Evolutionary conservation across 2,888 invertebrate species (phyloP), one percentile per base, ranked within the genome.

Genomic region (Dastarcus helophoroides): DNA sequence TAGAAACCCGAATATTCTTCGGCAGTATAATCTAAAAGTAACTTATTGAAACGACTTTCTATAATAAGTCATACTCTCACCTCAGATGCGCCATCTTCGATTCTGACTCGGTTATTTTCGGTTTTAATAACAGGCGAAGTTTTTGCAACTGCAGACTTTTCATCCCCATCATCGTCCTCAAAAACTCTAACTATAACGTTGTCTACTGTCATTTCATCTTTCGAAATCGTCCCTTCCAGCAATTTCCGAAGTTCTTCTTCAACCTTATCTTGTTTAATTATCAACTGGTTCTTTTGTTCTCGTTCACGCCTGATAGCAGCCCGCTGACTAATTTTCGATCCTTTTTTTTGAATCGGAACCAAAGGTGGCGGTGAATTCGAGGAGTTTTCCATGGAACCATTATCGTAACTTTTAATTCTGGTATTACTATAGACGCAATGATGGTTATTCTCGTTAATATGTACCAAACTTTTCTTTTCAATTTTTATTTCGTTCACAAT

Each of bases 161-260:
- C 30, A 4, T 37, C 37, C 8, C 26, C 15, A n/a, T 48, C 48
- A 17, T 44, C 43, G 12, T 35, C 35, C 26, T 41, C 42, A 10
- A 45, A 37, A 2, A 50, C 43, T 26, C 43, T 41, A 7, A 50
- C 44, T 27, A 50, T 47, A 10, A 50, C 46, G 23, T 50, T 47
- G 15, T 50, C 48, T 2, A 46, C 43, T 10, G 38, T 30, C 11
- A 41, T 36, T 22, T 46, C 42, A 12, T 49, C 46, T 8, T 36
- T 32, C 2, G 32, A 32, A 28, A 33, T 31, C 14, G 19, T 35
- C n/a, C 48, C 47, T 38, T 46, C 46, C 16, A 47, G 31, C 4
- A 45, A 37, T 13, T 35, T 38, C 35, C 37, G 32, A 11, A 47
- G 31, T 26, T 47, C 46, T 12, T 44, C 40, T 23, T 47, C 39